Evolutionary conservation across 2,797 vertebrate genomes (phyloP).

Genomic region (Hylomyscus alleni): DNA sequence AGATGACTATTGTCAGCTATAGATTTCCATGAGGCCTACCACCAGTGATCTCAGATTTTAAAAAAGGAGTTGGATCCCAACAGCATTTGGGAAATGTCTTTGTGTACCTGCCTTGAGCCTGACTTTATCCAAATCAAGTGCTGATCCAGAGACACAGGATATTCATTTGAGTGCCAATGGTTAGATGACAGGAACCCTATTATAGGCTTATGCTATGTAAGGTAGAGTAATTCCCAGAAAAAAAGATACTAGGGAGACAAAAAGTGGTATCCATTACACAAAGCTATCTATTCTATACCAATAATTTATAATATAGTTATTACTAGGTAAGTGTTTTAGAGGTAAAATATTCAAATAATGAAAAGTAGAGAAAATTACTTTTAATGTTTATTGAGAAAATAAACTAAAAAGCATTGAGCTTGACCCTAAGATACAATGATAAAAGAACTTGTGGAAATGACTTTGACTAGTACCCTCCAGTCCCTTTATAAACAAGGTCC

Average conservation of each 20-base stretch:
- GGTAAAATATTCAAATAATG: background rate
- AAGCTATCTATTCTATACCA: background rate
- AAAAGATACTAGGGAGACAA: background rate
- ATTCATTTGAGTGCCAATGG: background rate
- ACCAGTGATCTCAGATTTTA: constrained; percentile 8
- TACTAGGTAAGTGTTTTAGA: background rate
- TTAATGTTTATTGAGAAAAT: background rate
- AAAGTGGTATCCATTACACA: background rate
- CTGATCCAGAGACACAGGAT: background rate
- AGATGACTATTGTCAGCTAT: background rate
- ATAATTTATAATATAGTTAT: constrained; percentile 11
- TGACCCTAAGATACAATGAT: background rate
- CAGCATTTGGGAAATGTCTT: background rate
- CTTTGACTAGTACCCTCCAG: background rate
- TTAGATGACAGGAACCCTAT: background rate
- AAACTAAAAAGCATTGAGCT: background rate
- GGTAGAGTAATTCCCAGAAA: background rate
- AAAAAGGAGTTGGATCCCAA: background rate
- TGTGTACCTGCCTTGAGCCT: background rate
- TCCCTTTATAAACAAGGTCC: background rate
- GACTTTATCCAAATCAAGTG: background rate
- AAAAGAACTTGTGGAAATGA: background rate
- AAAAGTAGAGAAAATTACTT: background rate
- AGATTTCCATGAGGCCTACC: background rate
- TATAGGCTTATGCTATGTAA: background rate